Conservation (phyloP, 2,888 invertebrate genomes). For the Leptopilina syphax region DNA sequence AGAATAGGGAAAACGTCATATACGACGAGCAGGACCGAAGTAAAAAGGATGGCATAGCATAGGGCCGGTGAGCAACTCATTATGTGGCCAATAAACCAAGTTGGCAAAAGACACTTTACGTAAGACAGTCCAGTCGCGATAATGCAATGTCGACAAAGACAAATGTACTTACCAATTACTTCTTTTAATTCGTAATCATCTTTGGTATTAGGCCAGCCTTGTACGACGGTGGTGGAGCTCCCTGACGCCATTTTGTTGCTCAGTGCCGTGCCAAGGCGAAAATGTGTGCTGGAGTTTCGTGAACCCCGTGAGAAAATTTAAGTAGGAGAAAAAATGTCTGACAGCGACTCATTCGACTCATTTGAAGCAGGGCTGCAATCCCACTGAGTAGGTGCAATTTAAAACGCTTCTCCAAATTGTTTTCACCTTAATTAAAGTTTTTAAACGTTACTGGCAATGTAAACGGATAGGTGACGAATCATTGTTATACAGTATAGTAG, state of each 20-base stretch:
- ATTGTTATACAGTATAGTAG: too few relatives aligned
- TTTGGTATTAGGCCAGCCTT: slow-evolving; percentile 91
- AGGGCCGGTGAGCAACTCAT: not conserved
- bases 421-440: too few relatives aligned
- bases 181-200: slow-evolving; percentile 95
- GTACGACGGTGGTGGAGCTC: slow-evolving; percentile 77
- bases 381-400: too few relatives aligned
- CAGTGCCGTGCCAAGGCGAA: slow-evolving; percentile 79
- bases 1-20: slow-evolving; percentile 28
- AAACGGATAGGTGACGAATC: too few relatives aligned
- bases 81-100: not conserved
- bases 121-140: not conserved
- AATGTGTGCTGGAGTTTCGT: slow-evolving; percentile 77
- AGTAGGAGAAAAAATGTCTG: too few relatives aligned
- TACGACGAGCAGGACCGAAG: not conserved
- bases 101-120: not conserved
- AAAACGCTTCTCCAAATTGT: too few relatives aligned
- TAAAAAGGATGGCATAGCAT: not conserved
- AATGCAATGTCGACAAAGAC: slow-evolving; percentile 14
- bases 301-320: slow-evolving; percentile 60
- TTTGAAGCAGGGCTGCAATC: too few relatives aligned
- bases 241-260: slow-evolving; percentile 82
- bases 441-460: too few relatives aligned
- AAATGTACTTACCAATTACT: slow-evolving; percentile 88
- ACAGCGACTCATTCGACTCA: too few relatives aligned